Conservation (phyloP, 2,888 invertebrate genomes). For the Noctua janthe region DNA sequence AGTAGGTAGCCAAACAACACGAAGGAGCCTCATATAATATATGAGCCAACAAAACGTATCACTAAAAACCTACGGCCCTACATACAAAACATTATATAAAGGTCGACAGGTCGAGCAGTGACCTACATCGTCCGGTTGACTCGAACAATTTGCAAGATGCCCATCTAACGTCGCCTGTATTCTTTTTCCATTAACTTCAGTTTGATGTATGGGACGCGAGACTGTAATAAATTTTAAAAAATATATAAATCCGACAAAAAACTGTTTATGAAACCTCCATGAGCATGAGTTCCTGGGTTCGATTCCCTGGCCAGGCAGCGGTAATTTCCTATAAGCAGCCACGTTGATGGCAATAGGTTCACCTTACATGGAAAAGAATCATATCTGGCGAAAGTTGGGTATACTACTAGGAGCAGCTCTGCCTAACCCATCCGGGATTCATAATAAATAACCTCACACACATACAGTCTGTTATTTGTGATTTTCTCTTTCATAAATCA, state of each 20-base stretch:
- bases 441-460: no score
- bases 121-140: constrained; percentile 47
- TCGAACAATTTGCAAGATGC: constrained; percentile 50
- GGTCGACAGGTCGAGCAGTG: constrained; percentile 14
- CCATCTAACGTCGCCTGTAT: constrained; percentile 31
- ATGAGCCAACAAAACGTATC: background rate
- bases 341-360: background rate
- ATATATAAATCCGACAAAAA: no score
- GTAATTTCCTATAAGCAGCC: background rate
- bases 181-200: constrained; percentile 46
- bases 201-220: background rate
- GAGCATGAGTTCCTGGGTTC: background rate
- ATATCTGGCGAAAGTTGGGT: no score
- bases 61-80: background rate
- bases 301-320: background rate
- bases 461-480: background rate
- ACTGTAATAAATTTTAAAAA: background rate
- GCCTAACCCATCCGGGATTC: no score
- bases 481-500: background rate
- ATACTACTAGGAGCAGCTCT: no score
- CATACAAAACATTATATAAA: background rate
- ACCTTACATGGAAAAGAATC: no score
- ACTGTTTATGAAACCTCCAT: background rate
- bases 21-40: background rate
- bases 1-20: background rate